Conservation (phyloP, 2,888 invertebrate genomes). For the Dastarcus helophoroides region DNA sequence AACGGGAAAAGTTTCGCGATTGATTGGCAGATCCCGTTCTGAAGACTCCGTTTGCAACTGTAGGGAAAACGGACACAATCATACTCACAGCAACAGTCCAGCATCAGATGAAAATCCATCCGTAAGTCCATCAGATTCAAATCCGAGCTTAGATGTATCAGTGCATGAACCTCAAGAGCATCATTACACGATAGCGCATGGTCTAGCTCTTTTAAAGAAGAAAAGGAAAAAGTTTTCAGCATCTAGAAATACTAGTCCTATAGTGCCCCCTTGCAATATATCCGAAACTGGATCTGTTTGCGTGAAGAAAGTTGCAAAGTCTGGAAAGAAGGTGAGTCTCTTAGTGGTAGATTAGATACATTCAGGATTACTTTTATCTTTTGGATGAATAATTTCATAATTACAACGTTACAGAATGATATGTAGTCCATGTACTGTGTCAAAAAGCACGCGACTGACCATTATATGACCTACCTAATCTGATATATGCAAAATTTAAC, state of each 20-base stretch:
- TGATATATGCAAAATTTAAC: too few species aligned
- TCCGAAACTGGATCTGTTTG: conserved; percentile 23
- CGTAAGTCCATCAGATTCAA: conserved; percentile 59
- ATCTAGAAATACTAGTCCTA: conserved; percentile 55
- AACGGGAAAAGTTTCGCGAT: conserved; percentile 64
- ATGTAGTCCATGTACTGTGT: too few species aligned
- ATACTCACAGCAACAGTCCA: conserved; percentile 42
- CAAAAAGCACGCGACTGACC: too few species aligned
- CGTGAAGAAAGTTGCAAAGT: conserved; percentile 12
- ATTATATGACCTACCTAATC: too few species aligned
- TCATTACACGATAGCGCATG: conserved; percentile 39
- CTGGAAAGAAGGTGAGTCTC: conserved; percentile 23
- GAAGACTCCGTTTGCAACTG: conserved; percentile 69
- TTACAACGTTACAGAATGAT: too few species aligned
- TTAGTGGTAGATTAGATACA: neutral
- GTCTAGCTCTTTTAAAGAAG: conserved; percentile 63
- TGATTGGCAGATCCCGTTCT: conserved; percentile 69
- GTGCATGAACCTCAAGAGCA: conserved; percentile 26
- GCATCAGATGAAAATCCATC: conserved; percentile 60
- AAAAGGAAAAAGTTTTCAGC: conserved; percentile 77
- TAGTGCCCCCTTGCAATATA: conserved; percentile 40
- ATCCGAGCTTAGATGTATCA: conserved; percentile 47
- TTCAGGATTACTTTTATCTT: too few species aligned
- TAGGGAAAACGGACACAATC: conserved; percentile 42
- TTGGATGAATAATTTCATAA: too few species aligned